These are phyloP conservation scores for Matsumyia berberina DNA, from an alignment of 2,888 invertebrate species.

Conservation along the genomic window DNA sequence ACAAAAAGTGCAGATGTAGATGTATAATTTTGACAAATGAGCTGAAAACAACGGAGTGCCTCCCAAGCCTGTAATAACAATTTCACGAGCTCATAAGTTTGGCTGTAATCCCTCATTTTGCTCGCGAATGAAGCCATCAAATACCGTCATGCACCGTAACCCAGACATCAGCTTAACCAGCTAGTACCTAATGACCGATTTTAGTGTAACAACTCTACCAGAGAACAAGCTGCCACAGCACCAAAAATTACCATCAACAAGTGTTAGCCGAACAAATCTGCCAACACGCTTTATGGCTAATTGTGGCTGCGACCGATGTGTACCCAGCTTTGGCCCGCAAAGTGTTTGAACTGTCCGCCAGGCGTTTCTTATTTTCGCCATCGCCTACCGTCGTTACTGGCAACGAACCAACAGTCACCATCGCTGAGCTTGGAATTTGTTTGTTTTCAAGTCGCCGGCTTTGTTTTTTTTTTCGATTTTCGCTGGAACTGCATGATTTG, in stretches of 20 bases:
- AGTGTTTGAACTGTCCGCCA: slow-evolving; percentile 45
- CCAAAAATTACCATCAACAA: slow-evolving; percentile 71
- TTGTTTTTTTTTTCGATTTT: slow-evolving; percentile 34
- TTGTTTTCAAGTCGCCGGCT: slow-evolving; percentile 32
- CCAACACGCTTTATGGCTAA: slow-evolving; percentile 74
- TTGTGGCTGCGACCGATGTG: slow-evolving; percentile 70
- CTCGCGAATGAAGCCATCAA: slow-evolving; percentile 71
- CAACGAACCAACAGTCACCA: slow-evolving; percentile 29
- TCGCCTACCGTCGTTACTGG: slow-evolving; percentile 17
- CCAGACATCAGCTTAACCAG: slow-evolving; percentile 41
- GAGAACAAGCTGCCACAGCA: slow-evolving; percentile 34
- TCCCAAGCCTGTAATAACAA: slow-evolving; percentile 1
- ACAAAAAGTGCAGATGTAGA: background rate
- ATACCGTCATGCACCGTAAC: slow-evolving; percentile 27
- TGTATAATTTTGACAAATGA: slow-evolving; percentile 26
- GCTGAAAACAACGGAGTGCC: slow-evolving; percentile 9
- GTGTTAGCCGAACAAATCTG: slow-evolving; percentile 71
- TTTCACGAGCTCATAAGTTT: slow-evolving; percentile 33
- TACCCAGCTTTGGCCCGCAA: slow-evolving; percentile 30
- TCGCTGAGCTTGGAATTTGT: slow-evolving; percentile 52
- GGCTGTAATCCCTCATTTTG: slow-evolving; percentile 48
- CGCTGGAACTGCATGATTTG: slow-evolving; percentile 36
- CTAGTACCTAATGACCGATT: slow-evolving; percentile 53
- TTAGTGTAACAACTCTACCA: slow-evolving; percentile 57
- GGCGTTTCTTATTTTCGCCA: slow-evolving; percentile 30